Base-by-base conservation (phyloP, 2,113 vertebrate species). In the Trichomycterus rosablanca region DNA sequence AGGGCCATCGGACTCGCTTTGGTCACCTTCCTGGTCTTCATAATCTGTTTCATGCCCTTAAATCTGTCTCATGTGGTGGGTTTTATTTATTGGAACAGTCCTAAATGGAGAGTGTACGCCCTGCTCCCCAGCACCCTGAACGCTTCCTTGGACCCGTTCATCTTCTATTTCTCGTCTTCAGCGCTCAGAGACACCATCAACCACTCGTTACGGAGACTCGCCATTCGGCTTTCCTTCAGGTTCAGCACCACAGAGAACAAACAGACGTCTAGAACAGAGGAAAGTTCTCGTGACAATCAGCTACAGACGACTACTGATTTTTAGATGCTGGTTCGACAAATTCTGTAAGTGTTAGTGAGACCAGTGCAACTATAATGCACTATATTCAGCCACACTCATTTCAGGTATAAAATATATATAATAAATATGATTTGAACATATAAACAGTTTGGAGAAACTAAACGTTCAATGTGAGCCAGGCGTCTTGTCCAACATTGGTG, bases 81-180 rank as follows among this genome's bases (percentile, higher is more conserved):
- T 0, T 89, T 57, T 22, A 3, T 72, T 35, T 6, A 2, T 0
- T 30, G 51, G 7, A 0, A 64, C 4, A 89, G 74, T 66, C 83
- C 84, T 2, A 0, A 1, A 0, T 89, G 88, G 89, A 64, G 86
- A 20, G 30, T 26, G 0, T 23, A 75, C 1, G 81, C 83, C 0
- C 70, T 90, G 49, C 65, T 89, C 1, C 60, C 83, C 54, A 83
- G 86, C 30, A 86, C 82, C 7, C 75, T 88, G 39, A 88, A 86
- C 2, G 83, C 83, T 62, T 80, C 79, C n/a, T 69, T 87, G 65
- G 84, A 90, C 44, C 88, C 89, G 0, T 34, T 90, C 26, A 75
- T 90, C 3, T 89, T 88, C 72, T 89, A 88, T 20, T 89, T 89
- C 63, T 88, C 86, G 0, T 88, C 88, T 1, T 78, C 80, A 0